These are phyloP conservation scores for Gisinianus flammeolus DNA, from an alignment of 2,888 invertebrate species.

Conservation along the genomic window DNA sequence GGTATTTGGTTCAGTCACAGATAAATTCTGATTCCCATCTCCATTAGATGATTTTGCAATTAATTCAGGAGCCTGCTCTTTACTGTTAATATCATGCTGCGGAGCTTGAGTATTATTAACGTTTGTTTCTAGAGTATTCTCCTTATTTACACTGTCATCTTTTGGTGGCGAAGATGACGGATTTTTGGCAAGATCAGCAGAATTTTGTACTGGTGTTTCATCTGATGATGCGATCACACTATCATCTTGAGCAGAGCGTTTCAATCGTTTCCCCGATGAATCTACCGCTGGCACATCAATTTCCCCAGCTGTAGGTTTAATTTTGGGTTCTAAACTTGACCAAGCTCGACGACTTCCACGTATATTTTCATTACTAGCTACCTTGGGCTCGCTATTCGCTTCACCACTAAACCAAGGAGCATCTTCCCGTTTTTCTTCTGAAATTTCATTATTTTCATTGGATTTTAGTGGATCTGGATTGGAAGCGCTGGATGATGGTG, in stretches of 20 bases:
- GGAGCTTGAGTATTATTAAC: too few relatives aligned
- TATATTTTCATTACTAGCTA: background rate
- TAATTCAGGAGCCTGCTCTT: too few relatives aligned
- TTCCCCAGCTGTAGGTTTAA: background rate
- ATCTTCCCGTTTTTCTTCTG: background rate
- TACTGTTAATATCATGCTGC: too few relatives aligned
- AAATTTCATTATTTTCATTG: background rate
- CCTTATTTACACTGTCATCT: too few relatives aligned
- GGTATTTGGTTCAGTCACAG: too few relatives aligned
- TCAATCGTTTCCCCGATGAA: background rate
- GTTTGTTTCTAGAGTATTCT: too few relatives aligned
- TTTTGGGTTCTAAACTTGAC: background rate
- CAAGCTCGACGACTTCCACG: background rate
- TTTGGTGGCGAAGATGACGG: too few relatives aligned
- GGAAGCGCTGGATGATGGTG: background rate
- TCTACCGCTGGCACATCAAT: background rate
- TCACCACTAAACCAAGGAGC: background rate
- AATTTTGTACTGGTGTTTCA: too few relatives aligned
- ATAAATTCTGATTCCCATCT: too few relatives aligned
- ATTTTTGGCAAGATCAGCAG: too few relatives aligned
- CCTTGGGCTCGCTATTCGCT: background rate
- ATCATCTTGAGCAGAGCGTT: background rate
- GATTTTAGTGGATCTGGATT: background rate
- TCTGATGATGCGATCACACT: too few relatives aligned
- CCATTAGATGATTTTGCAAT: too few relatives aligned